Evolutionary conservation across 2,113 vertebrate species (phyloP), one percentile per base, ranked within the genome.

Genomic region (Apistogramma diplotaenia): DNA sequence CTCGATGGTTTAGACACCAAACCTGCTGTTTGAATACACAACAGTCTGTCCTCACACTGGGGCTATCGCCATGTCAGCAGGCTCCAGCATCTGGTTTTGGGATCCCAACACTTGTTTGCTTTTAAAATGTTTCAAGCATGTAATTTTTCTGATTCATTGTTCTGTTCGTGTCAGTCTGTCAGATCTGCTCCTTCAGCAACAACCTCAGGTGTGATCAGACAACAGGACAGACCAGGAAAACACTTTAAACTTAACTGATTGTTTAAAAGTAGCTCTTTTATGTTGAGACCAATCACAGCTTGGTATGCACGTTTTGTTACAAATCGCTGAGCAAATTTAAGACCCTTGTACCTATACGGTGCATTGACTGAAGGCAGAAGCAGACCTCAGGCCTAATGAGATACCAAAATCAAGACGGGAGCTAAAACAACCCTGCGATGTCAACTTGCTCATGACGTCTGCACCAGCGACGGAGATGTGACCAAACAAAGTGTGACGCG

Each of bases 1-100:
- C 2, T 35, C 40, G 27, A 70, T 59, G 67, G 21, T 60, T 54
- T 27, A 29, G 61, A 15, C n/a, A 35, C 37, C 15, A 2, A 65
- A 76, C 78, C 51, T 49, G 57, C 59, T 60, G 33, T 71, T n/a
- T 79, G 65, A 46, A 74, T 78, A 78, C 79, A 81, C 78, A 79
- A 59, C 51, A 15, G 15, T 46, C 46, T 61, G 27, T 59, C 43
- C 43, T 70, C 65, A 29, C 49, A 33, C 35, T 33, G 7, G 16
- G 37, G 2, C 27, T 37, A 23, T 31, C 27, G 59, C 73, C 73
- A 81, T 62, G 79, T 43, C n/a, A 19, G 23, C 33, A 35, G 67
- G 12, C 13, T 61, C 33, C 21, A 15, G 58, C 15, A 13, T 33
- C 37, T 9, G 29, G 55, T 7, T 3, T 8, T 75, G 57, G 49